phyloP scores from a whole-genome alignment of 2,113 vertebrate species.

The Herpetotheres cachinnans region DNA sequence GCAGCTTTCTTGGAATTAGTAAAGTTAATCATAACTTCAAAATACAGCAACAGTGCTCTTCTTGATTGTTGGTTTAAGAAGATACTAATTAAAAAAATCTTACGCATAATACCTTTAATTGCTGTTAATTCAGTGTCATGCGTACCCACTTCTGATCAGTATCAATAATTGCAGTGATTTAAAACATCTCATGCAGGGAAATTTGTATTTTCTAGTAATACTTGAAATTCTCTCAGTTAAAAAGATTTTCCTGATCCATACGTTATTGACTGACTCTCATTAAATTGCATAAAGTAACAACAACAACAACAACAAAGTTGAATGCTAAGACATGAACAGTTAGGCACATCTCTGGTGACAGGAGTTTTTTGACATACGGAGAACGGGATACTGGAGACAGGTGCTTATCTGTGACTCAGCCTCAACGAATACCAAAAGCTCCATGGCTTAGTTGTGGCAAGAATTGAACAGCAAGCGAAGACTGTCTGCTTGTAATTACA shows the following conservation, averaged over 20 bases:
- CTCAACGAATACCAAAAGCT: background rate
- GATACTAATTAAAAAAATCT: background rate
- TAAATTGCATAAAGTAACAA: background rate
- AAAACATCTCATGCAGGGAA: background rate
- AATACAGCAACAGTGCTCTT: background rate
- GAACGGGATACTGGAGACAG: background rate
- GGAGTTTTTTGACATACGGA: background rate
- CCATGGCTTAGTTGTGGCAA: background rate
- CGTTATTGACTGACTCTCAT: background rate
- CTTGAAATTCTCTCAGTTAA: background rate
- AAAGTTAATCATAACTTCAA: background rate
- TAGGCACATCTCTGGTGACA: accelerated
- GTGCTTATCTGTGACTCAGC: background rate
- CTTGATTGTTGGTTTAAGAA: background rate
- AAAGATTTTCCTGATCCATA: background rate
- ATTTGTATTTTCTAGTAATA: background rate
- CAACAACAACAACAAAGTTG: background rate
- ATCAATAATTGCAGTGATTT: background rate
- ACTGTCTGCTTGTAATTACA: background rate
- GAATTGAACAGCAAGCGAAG: accelerated
- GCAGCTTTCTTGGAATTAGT: background rate
- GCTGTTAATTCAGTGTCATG: background rate
- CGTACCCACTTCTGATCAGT: background rate
- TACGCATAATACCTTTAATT: background rate
- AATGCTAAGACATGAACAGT: background rate